Evolutionary conservation across 1,140 invertebrate genomes (phyloP).

Genomic region (Neodiprion virginianus): DNA sequence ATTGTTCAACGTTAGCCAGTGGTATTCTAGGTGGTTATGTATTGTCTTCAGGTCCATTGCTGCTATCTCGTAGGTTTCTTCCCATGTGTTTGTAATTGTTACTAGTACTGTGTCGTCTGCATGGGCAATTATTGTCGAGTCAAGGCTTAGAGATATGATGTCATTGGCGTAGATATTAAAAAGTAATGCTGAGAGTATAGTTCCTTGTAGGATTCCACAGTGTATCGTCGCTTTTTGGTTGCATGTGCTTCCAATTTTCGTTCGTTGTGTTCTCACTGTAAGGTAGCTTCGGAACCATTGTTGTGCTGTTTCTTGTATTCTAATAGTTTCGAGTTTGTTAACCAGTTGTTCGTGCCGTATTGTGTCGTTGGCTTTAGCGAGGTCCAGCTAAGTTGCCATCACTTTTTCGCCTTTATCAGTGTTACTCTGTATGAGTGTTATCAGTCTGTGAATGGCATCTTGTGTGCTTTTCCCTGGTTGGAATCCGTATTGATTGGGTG

Average conservation of each 20-base stretch:
- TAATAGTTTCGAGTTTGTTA: slow-evolving; percentile 29
- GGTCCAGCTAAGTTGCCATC: slow-evolving; percentile 32
- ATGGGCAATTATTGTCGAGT: background rate
- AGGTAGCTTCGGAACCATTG: slow-evolving; percentile 29
- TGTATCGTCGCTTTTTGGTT: background rate
- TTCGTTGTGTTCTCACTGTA: slow-evolving; percentile 21
- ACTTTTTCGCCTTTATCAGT: background rate
- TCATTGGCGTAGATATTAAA: no score
- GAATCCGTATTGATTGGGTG: no score
- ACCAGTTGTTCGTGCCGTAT: slow-evolving; percentile 34
- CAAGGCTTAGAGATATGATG: no score
- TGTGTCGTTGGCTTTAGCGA: slow-evolving; percentile 42
- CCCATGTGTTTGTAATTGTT: background rate
- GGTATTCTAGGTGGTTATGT: background rate
- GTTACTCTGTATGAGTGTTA: background rate
- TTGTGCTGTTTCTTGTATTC: slow-evolving; percentile 32
- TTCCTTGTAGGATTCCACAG: slow-evolving; percentile 3
- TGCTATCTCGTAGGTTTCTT: background rate
- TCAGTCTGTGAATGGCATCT: background rate
- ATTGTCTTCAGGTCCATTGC: slow-evolving; percentile 8
- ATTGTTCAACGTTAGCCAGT: background rate
- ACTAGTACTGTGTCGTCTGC: slow-evolving; percentile 11
- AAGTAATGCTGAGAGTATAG: no score
- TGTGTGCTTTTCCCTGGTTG: background rate
- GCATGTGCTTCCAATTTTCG: background rate